Base-by-base conservation (phyloP, 1,140 invertebrate species). In the Prorops nasuta region DNA sequence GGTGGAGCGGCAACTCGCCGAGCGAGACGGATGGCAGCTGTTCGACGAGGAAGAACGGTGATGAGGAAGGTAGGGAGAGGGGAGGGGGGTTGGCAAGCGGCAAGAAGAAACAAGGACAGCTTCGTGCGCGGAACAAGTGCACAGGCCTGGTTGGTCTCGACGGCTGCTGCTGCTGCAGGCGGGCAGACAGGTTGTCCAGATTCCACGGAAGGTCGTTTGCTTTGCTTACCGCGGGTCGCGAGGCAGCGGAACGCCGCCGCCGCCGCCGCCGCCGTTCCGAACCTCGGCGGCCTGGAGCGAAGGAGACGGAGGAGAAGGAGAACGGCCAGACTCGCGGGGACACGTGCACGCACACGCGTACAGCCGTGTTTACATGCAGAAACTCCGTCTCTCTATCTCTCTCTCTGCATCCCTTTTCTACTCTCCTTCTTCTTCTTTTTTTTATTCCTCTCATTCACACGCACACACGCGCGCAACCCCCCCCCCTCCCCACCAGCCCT, bases 181-280 rank as follows among this genome's bases (percentile, higher is more conserved):
- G 58, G 66, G 67, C 69, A 76, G 75, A 76, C 75, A 76, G 75
- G 75, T 78, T 76, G 73, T 75, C 73, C 76, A 76, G 74, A 78
- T 78, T 76, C 76, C 76, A 74, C 62, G 74, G 73, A 77, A 78
- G 76, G 76, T 77, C 76, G 76, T 78, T 78, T 71, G 76, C 74
- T 76, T 78, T 74, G 72, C 74, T 74, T 73, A 74, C 65, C 67
- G 68, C 71, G 72, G 68, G 70, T 71, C 69, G 66, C 61, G 68
- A 60, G 59, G 56, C n/a, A n/a, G n/a, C n/a, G n/a, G n/a, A n/a
- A 42, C 32, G 24, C 44, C 53, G 51, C 56, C 54, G 45, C 45
- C n/a, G n/a, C n/a, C n/a, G n/a, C n/a, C n/a, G n/a, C n/a, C 64
- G 51, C 63, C 62, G 51, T 62, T 67, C 66, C 55, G 61, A 56